A percentile compares a stretch with the other conserved stretches of the same genome.
These are phyloP conservation scores for Cherax quadricarinatus DNA, from an alignment of 1,140 invertebrate species.

Conservation along the genomic window DNA sequence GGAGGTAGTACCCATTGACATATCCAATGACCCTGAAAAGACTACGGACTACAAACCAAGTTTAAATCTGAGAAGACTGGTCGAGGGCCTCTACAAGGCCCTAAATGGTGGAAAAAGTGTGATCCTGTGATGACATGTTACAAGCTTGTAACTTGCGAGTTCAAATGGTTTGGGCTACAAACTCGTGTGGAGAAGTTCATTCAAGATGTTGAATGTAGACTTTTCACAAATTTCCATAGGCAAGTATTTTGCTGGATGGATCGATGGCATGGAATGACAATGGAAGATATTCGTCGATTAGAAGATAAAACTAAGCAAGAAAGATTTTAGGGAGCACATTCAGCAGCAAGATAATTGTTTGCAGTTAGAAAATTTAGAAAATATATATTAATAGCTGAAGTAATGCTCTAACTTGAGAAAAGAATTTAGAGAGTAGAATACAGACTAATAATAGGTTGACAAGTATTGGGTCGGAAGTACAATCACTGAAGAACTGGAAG, in stretches of 20 bases:
- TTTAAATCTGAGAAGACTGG: slow-evolving; percentile 96
- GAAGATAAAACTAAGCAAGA: slow-evolving; percentile 94
- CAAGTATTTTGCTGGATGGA: slow-evolving; percentile 99
- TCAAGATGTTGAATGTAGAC: slow-evolving; percentile 93
- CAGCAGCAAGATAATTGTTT: neutral
- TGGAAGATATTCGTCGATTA: slow-evolving; percentile 94
- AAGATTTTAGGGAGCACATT: neutral
- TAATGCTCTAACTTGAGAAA: neutral
- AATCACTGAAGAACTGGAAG: slow-evolving; percentile 72
- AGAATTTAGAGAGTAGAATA: neutral
- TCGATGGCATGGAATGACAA: slow-evolving; percentile 95
- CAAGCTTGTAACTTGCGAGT: slow-evolving; percentile 97
- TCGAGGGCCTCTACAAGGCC: slow-evolving; percentile 90
- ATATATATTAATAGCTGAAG: neutral
- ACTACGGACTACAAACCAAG: slow-evolving; percentile 90
- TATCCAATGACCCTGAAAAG: slow-evolving; percentile 92
- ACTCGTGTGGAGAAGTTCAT: slow-evolving; percentile 96
- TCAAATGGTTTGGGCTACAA: slow-evolving; percentile 99
- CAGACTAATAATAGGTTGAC: neutral
- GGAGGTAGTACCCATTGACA: slow-evolving; percentile 95
- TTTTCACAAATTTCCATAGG: slow-evolving; percentile 98
- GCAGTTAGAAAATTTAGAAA: slow-evolving; percentile 68
- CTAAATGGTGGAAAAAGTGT: slow-evolving; percentile 85
- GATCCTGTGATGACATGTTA: slow-evolving; percentile 98
- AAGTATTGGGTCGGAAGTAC: neutral